Evolutionary conservation across 2,113 vertebrate genomes (phyloP).

Genomic region (Corythoichthys haematopterus): DNA sequence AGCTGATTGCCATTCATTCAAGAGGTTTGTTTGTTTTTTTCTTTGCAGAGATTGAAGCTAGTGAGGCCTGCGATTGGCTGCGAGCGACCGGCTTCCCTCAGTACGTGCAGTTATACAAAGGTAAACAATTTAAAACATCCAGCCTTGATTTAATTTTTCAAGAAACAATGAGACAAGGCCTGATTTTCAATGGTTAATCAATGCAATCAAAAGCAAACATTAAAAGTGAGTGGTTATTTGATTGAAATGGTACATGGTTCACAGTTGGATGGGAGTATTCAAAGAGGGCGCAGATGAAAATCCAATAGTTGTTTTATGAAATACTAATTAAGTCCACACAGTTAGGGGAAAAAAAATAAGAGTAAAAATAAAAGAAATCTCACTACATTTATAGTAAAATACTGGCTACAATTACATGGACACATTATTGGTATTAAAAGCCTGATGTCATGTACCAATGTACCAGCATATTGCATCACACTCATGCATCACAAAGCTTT

Average conservation of each 20-base stretch:
- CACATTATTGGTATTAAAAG: no score
- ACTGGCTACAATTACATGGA: no score
- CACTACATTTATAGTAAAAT: no score
- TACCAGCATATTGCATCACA: no score
- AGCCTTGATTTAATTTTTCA: background rate
- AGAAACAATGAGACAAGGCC: background rate
- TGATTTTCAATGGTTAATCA: background rate
- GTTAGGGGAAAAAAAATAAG: no score
- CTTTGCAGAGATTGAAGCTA: slow-evolving; percentile 84
- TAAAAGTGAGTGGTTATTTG: background rate
- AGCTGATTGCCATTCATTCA: slow-evolving; percentile 40
- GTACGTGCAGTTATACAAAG: slow-evolving; percentile 86
- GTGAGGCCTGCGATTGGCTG: slow-evolving; percentile 88
- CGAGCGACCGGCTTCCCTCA: slow-evolving; percentile 85
- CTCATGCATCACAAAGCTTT: no score
- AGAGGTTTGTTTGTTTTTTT: slow-evolving; percentile 23
- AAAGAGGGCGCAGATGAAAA: no score
- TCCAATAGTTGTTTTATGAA: no score
- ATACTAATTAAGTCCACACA: no score
- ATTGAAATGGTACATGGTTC: background rate
- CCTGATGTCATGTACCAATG: no score
- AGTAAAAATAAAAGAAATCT: no score
- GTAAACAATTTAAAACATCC: slow-evolving; percentile 62
- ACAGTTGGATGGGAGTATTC: no score
- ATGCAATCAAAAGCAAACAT: background rate